Base-by-base conservation (phyloP, 2,888 invertebrate genomes). In the Merodon equestris region DNA sequence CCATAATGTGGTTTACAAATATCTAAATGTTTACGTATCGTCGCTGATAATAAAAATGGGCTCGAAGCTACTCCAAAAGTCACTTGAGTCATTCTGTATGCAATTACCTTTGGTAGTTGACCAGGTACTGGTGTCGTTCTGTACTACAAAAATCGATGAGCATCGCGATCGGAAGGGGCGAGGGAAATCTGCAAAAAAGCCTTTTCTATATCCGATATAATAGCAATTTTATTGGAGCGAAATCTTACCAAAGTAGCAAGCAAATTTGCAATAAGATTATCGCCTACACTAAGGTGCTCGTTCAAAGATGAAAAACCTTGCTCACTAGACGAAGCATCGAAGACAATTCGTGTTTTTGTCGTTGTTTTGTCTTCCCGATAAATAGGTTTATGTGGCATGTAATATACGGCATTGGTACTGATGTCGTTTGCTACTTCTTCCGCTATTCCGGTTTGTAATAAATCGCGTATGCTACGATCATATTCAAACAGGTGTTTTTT, bases 31-130 rank as follows among this genome's bases (percentile, higher is more conserved):
- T 81, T 77, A 50, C 58, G 51, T 54, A 82, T 70, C 13, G 75
- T 82, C 12, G 73, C 81, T 34, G 77, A 47, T 19, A 83, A 58
- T 12, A 82, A 58, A 34, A 82, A 82, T 1, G 81, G 77, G 44
- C 73, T 82, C n/a, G 68, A 77, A 18, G 75, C 17, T 42, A 81
- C 67, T 10, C 71, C 75, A 68, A 81, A 82, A 10, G 82, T 82
- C 50, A 77, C 74, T 61, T 73, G 14, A n/a, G 47, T 18, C 48
- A 48, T 47, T 15, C 45, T 14, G 15, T 15, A 45, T 10, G 13
- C 45, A 15, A 13, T 14, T 14, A 45, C 7, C 10, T 13, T 27
- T 5, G 73, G 57, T 19, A 67, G 45, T 14, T 36, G 12, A 19
- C 47, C 47, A 44, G 12, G 34, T 12, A 60, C 34, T 9, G 74